Evolutionary conservation across 2,888 invertebrate genomes (phyloP), one percentile per base, ranked within the genome.

Genomic region (Chorisops tibialis): DNA sequence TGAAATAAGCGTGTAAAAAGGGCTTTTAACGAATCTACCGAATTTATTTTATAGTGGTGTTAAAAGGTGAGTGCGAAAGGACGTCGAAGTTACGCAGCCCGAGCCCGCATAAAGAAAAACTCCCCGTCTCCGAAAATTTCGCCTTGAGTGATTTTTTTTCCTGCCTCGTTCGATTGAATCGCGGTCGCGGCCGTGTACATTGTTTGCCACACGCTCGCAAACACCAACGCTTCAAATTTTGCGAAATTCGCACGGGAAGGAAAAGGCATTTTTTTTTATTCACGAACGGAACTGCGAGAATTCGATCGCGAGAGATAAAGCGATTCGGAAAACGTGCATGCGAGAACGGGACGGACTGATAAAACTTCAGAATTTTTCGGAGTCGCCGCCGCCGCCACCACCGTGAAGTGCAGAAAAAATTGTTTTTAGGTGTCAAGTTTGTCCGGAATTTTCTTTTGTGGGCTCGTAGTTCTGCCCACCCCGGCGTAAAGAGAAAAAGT

Each of bases 391-490:
- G 30, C 30, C n/a, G n/a, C n/a, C n/a, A n/a, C n/a, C n/a, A n/a
- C n/a, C n/a, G 48, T 21, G 43, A 16, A 12, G 49, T 50, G 56
- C 56, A 56, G 45, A 56, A 56, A 56, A 56, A 30, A 30, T 56
- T 43, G 16, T 43, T 56, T 56, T 45, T 45, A 56, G 45, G 21
- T 45, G 56, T 56, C 56, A 45, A 16, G 43, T 47, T 21, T 7
- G 21, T 21, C 7, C 22, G 16, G 11, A 11, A 19, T 43, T 43
- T 43, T 43, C 16, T 39, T 39, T 14, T 6, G 37, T 37, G 37
- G 7, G 11, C 6, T 37, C 37, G 37, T 39, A 3, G 12, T 4
- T 39, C 9, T 39, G n/a, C 4, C 9, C 39, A 39, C 37, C 6
- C 7, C 6, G 7, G 37, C n/a, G 16, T 3, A 14, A 9, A 9